Percentiles rank a stretch among this genome's conserved stretches.
Evolutionary conservation across 2,888 invertebrate species (phyloP).

Genomic region (Phortica magna): DNA sequence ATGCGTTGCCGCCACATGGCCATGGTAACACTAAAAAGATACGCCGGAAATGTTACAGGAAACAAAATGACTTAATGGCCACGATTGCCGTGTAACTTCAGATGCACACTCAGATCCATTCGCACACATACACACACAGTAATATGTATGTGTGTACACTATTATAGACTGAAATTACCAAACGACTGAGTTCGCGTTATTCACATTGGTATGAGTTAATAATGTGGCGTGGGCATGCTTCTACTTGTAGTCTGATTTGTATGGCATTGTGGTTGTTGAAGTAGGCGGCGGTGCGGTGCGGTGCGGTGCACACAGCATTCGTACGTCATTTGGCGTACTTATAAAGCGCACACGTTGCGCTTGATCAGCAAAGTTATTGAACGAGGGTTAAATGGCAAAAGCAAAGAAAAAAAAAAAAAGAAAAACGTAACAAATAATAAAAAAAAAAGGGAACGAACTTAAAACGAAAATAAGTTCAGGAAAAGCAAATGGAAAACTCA

Average conservation of each 20-base stretch:
- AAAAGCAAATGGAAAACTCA: conserved; percentile 8
- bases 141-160: neutral
- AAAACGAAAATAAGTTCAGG: conserved; percentile 18
- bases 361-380: conserved; percentile 31
- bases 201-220: neutral
- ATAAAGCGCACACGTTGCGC: conserved; percentile 28
- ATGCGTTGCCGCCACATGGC: conserved; percentile 3
- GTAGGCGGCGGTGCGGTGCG: neutral
- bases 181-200: neutral
- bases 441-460: neutral
- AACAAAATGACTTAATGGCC: conserved; percentile 70
- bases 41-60: conserved; percentile 68
- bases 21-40: conserved; percentile 59
- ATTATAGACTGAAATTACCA: conserved; percentile 24
- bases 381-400: conserved; percentile 15
- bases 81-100: conserved; percentile 44
- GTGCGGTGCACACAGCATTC: neutral
- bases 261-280: neutral
- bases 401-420: neutral
- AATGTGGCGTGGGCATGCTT: neutral
- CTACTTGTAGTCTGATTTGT: neutral
- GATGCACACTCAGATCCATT: conserved; percentile 41
- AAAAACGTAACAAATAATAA: conserved; percentile 31
- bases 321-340: conserved; percentile 10
- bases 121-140: conserved; percentile 34